phyloP scores from a whole-genome alignment of 2,113 vertebrate genomes.

The Megaceryle maxima region DNA sequence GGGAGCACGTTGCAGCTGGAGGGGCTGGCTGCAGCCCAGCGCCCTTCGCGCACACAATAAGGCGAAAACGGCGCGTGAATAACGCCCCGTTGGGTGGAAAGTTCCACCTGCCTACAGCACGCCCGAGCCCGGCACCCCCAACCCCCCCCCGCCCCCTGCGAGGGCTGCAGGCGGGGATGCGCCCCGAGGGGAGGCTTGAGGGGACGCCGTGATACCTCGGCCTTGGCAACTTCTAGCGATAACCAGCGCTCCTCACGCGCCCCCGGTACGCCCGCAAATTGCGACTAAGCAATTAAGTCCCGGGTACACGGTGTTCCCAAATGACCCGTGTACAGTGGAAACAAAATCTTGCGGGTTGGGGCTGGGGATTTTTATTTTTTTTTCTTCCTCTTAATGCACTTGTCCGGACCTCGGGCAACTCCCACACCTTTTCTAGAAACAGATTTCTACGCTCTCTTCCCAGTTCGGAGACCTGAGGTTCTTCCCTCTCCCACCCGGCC shows the following conservation, averaged over 20 bases:
- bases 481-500: neutral
- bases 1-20: slow-evolving; percentile 30
- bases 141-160: neutral
- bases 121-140: neutral
- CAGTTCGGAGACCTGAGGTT: neutral
- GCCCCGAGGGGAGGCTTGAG: too few relatives aligned
- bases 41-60: neutral
- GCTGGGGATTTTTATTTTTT: neutral
- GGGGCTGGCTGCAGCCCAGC: neutral
- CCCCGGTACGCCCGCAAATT: neutral
- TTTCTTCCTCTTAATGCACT: neutral
- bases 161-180: neutral
- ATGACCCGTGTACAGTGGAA: neutral
- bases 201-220: neutral
- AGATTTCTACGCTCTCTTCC: neutral
- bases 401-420: neutral
- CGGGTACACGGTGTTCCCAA: neutral
- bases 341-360: neutral
- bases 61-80: neutral
- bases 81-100: slow-evolving; percentile 7
- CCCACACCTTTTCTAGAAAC: neutral
- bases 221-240: neutral
- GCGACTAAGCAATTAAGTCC: neutral
- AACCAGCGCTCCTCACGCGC: neutral
- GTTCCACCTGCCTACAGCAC: neutral